Conservation (phyloP, 2,888 invertebrate genomes). For the Spodoptera exigua region DNA sequence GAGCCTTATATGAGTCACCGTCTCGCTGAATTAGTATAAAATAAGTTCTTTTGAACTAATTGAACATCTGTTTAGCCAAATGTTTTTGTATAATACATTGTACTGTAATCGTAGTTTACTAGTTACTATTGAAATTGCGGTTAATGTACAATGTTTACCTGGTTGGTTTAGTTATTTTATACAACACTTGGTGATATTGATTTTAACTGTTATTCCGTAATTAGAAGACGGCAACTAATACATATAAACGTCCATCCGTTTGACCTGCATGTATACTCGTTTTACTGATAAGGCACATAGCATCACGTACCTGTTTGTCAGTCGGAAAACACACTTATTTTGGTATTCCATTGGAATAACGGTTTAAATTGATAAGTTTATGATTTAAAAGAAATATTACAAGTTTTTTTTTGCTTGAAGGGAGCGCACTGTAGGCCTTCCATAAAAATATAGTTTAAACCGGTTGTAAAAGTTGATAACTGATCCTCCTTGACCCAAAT, state of each 20-base stretch:
- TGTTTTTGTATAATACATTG: conserved; percentile 51
- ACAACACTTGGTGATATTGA: conserved; percentile 34
- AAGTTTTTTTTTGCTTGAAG: conserved; percentile 34
- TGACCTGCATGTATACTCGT: conserved; percentile 64
- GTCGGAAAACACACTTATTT: conserved; percentile 41
- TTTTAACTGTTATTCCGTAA: conserved; percentile 47
- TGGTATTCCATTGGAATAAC: conserved; percentile 20
- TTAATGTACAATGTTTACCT: conserved; percentile 6
- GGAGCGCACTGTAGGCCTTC: conserved; percentile 44
- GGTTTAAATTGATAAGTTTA: conserved; percentile 10
- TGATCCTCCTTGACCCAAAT: conserved; percentile 83
- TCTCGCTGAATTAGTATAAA: conserved; percentile 80
- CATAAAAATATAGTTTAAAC: conserved; percentile 69
- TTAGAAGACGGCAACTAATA: conserved; percentile 46
- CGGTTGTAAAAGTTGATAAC: conserved; percentile 77
- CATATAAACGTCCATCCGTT: conserved; percentile 57
- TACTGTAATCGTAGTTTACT: conserved; percentile 40
- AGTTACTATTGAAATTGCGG: conserved; percentile 47
- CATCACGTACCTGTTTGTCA: conserved; percentile 56
- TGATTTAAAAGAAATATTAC: conserved; percentile 27
- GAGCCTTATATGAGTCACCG: conserved; percentile 83
- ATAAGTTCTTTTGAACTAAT: conserved; percentile 79
- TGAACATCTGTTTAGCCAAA: conserved; percentile 81
- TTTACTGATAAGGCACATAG: conserved; percentile 59
- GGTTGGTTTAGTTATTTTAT: conserved; percentile 6